Percentiles rank a stretch among this genome's conserved stretches.
phyloP scores from a whole-genome alignment of 1,140 invertebrate species.

The Papilio machaon region DNA sequence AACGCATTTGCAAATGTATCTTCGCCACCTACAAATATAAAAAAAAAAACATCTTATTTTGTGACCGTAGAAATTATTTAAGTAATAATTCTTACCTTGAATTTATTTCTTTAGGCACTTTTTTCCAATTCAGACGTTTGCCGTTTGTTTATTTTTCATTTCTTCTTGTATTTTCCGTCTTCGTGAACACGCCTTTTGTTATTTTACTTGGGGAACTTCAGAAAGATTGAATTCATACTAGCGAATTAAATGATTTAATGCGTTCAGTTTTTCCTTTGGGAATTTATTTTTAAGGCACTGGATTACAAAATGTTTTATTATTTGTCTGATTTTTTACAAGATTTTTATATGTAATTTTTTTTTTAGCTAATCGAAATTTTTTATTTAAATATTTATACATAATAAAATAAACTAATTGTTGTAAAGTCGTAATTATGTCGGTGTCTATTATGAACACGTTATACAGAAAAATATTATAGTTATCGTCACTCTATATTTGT shows the following conservation, averaged over 20 bases:
- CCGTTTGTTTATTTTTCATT: constrained; percentile 33
- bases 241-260: constrained; percentile 28
- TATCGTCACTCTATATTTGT: no score
- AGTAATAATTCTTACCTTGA: constrained; percentile 25
- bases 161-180: constrained; percentile 25
- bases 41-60: not conserved
- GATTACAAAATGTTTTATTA: constrained; percentile 6
- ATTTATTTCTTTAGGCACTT: constrained; percentile 26
- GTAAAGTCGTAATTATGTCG: no score
- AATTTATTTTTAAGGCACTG: not conserved
- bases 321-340: not conserved
- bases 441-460: no score
- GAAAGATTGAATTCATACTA: constrained; percentile 34
- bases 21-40: not conserved
- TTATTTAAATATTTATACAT: no score
- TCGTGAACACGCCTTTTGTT: constrained; percentile 29
- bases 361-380: no score
- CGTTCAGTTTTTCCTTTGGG: constrained; percentile 25
- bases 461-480: no score
- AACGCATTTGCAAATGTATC: no score
- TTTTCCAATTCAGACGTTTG: constrained; percentile 32
- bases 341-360: no score
- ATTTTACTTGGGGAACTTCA: constrained; percentile 29
- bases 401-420: no score
- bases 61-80: not conserved